Conservation (phyloP, 2,797 vertebrate species). For the Epinephelus coioides region DNA sequence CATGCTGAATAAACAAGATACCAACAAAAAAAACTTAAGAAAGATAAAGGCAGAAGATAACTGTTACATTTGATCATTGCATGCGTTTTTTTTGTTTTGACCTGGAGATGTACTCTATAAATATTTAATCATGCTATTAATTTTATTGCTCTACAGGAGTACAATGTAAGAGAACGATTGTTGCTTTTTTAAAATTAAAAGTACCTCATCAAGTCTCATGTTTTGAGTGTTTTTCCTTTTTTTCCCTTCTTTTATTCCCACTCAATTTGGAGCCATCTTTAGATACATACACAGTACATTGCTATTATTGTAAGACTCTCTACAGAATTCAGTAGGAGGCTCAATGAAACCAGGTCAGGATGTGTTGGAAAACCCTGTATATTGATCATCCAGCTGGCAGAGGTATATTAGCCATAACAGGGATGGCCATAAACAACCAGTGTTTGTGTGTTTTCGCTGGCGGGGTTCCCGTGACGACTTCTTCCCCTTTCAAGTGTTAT, state of each 20-base stretch:
- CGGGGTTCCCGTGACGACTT: conserved; percentile 23
- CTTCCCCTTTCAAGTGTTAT: conserved; percentile 19
- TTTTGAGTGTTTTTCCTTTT: conserved; percentile 21
- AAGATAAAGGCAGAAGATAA: not conserved
- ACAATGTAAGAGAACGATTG: conserved; percentile 35
- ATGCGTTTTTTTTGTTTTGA: conserved; percentile 16
- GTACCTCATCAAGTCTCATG: conserved; percentile 20
- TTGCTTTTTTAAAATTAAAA: conserved; percentile 34
- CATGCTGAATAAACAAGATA: conserved; percentile 11
- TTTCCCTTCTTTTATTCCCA: not conserved
- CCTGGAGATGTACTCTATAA: conserved; percentile 6
- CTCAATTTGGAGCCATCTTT: not conserved
- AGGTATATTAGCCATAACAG: conserved; percentile 42
- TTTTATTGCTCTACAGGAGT: conserved; percentile 37
- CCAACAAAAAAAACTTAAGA: not conserved
- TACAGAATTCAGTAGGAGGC: conserved; percentile 12
- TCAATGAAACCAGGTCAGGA: conserved; percentile 2
- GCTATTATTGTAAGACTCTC: conserved; percentile 4
- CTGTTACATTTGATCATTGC: conserved; percentile 1
- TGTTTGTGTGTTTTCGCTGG: conserved; percentile 22
- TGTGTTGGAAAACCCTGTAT: conserved; percentile 39
- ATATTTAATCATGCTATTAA: conserved; percentile 58
- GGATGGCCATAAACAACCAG: conserved; percentile 35
- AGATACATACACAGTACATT: not conserved
- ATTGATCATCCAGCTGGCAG: conserved; percentile 34